Percentiles rank a stretch among this genome's conserved stretches.
Conservation (phyloP, 2,113 vertebrate species). For the Piprites chloris region DNA sequence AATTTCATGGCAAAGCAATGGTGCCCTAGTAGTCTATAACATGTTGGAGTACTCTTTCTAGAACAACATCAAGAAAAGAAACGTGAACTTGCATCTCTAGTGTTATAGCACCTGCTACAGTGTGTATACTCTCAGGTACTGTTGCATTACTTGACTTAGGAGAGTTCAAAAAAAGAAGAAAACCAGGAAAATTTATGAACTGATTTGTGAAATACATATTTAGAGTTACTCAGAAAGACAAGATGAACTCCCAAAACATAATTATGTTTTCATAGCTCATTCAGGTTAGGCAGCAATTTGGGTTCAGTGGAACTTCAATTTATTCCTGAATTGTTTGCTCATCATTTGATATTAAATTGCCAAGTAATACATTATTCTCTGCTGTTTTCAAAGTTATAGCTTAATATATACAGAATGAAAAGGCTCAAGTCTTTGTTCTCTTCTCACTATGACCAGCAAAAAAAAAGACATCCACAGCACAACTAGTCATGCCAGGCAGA, state of each 20-base stretch:
- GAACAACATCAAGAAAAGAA: background rate
- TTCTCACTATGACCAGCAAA: background rate
- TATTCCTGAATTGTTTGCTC: slow-evolving; percentile 31
- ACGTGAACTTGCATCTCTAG: background rate
- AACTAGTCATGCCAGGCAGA: background rate
- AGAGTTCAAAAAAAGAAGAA: background rate
- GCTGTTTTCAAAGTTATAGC: background rate
- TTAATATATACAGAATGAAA: background rate
- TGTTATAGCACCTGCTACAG: background rate
- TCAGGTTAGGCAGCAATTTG: slow-evolving; percentile 20
- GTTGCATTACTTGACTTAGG: background rate
- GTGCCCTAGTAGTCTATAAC: background rate
- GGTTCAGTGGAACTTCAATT: slow-evolving; percentile 4
- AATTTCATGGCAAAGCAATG: background rate
- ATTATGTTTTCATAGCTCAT: slow-evolving; percentile 18
- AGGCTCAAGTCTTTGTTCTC: background rate
- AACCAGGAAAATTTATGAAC: background rate
- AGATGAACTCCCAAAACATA: background rate
- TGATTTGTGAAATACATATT: background rate
- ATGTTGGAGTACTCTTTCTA: background rate
- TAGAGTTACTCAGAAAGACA: background rate
- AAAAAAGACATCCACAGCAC: background rate
- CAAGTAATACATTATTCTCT: background rate
- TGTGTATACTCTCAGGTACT: background rate
- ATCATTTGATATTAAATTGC: slow-evolving; percentile 12